Percentiles rank a stretch among this genome's conserved stretches.
phyloP scores from a whole-genome alignment of 2,113 vertebrate species.

The Theristicus caerulescens region DNA sequence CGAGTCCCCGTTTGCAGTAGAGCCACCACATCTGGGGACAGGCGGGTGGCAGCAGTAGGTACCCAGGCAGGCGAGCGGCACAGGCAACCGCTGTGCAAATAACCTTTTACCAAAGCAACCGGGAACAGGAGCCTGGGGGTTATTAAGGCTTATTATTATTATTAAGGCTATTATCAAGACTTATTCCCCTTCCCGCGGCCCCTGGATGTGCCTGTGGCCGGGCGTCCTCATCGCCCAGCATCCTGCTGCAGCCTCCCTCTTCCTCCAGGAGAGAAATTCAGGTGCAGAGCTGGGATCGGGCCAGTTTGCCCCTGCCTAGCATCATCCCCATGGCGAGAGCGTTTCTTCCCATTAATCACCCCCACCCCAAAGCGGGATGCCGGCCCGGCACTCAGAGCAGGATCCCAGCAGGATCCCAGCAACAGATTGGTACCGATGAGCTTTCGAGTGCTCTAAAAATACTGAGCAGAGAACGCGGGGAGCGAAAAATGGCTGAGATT shows the following conservation, averaged over 20 bases:
- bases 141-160: not conserved
- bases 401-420: not conserved
- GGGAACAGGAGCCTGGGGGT: not conserved
- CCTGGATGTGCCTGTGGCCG: accelerated
- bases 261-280: not conserved
- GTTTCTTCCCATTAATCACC: not conserved
- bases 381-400: not conserved
- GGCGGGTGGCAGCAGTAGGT: not conserved
- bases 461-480: not conserved
- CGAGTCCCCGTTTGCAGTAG: not conserved
- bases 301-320: not conserved
- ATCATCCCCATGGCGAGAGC: accelerated
- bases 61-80: not conserved
- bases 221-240: not conserved
- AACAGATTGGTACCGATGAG: not conserved
- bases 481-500: slow-evolving; percentile 18
- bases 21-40: not conserved
- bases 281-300: not conserved
- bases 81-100: not conserved
- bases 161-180: not conserved
- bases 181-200: not conserved
- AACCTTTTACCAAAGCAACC: not conserved
- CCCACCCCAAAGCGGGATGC: not conserved
- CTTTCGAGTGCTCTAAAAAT: slow-evolving; percentile 4
- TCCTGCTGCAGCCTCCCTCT: not conserved